Percentiles rank a stretch among this genome's conserved stretches.
phyloP scores from a whole-genome alignment of 2,797 vertebrate genomes.

The Crocidura indochinensis region DNA sequence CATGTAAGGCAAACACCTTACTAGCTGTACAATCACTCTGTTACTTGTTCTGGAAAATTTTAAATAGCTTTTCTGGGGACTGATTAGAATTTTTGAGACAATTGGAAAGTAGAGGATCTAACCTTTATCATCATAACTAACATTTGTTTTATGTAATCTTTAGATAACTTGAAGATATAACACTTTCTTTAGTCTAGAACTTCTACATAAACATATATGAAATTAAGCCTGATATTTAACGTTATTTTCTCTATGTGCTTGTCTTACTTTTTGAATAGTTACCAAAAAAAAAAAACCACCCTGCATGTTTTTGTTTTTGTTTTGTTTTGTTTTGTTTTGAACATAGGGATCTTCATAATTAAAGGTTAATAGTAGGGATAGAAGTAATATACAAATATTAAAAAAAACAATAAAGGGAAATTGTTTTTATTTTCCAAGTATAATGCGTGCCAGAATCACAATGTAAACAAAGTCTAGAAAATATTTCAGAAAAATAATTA shows the following conservation, averaged over 20 bases:
- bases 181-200: conserved; percentile 23
- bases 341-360: conserved; percentile 10
- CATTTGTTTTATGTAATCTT: conserved; percentile 1
- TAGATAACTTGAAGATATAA: background rate
- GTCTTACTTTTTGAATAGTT: conserved; percentile 29
- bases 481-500: conserved; percentile 17
- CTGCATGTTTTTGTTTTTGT: conserved; percentile 25
- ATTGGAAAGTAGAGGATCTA: background rate
- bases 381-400: background rate
- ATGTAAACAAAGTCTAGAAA: conserved; percentile 8
- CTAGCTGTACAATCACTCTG: too few relatives aligned
- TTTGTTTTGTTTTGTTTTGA: too few relatives aligned
- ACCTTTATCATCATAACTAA: conserved; percentile 1
- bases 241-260: background rate
- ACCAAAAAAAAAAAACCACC: too few relatives aligned
- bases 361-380: conserved; percentile 34
- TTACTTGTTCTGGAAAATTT: conserved; percentile 26
- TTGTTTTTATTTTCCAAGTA: conserved; percentile 41
- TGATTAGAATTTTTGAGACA: conserved; percentile 15
- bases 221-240: conserved; percentile 44
- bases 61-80: conserved; percentile 27
- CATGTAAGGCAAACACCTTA: too few relatives aligned
- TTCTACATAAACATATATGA: conserved; percentile 17
- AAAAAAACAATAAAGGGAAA: conserved; percentile 12
- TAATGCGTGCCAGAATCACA: background rate